Evolutionary conservation across 2,113 vertebrate genomes (phyloP), one percentile per base, ranked within the genome.

Genomic region (Xiphophorus maculatus): DNA sequence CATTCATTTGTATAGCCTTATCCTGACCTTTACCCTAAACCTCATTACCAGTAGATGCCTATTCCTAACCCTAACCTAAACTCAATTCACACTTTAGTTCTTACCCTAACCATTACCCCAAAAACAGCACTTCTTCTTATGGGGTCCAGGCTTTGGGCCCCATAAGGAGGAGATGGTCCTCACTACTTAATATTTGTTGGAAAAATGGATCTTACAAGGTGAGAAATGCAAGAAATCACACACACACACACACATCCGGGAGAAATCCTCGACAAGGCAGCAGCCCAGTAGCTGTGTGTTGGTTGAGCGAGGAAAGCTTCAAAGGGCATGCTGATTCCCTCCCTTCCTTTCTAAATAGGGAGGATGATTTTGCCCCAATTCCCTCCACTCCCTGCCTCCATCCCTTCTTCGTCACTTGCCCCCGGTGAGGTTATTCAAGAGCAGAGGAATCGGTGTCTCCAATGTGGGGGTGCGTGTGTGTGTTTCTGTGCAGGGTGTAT

Each of bases 391-490:
- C 69, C 29, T 2, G 0, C 33, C 19, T 32, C 65, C 77, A 58
- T 80, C 69, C 64, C 65, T 73, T 73, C 74, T 69, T 72, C 71
- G 66, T 91, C 86, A 77, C 95, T 95, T 90, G 96, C 96, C 96
- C 96, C 96, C 94, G 96, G 96, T 98, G 95, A 97, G 98, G 97
- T 97, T 97, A 98, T 98, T 98, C 96, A 98, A 97, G 96, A 97
- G 96, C 94, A 93, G 88, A 91, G 87, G 96, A 97, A 96, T 96
- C 94, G 93, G 95, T 93, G 95, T 92, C 71, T 74, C 15, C 54
- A 32, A 54, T 82, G 65, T 77, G 84, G 82, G 75, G 74, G 62
- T 71, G 69, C 71, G n/a, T 76, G 74, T 83, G 71, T 5, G 60
- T 42, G 69, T 72, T 77, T 54, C 65, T 69, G 13, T 71, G 74